phyloP scores from a whole-genome alignment of 2,797 vertebrate genomes.

The Chaunax sp. region DNA sequence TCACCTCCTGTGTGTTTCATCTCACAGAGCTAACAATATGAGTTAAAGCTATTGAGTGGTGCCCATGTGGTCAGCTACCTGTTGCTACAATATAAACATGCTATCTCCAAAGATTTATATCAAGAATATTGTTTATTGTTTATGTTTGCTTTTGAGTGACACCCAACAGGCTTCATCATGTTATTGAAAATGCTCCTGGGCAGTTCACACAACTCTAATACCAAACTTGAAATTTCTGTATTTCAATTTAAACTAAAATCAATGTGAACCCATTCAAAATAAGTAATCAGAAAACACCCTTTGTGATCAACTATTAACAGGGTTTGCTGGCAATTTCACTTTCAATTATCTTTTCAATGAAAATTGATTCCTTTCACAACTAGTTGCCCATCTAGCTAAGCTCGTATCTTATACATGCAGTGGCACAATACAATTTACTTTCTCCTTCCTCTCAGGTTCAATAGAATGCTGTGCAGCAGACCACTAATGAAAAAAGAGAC shows the following conservation, averaged over 20 bases:
- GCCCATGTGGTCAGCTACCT: constrained; percentile 22
- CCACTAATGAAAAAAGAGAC: constrained; percentile 45
- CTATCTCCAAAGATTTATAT: constrained; percentile 33
- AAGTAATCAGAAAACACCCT: constrained; percentile 24
- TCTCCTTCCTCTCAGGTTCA: constrained; percentile 22
- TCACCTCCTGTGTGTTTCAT: constrained; percentile 35
- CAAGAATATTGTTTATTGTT: constrained; percentile 18
- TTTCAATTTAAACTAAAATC: constrained; percentile 32
- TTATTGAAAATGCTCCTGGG: neutral
- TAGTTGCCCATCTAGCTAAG: constrained; percentile 46
- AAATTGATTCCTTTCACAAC: constrained; percentile 53
- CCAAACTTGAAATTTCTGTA: neutral
- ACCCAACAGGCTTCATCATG: neutral
- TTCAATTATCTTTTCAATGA: constrained; percentile 61
- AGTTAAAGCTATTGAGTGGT: constrained; percentile 46
- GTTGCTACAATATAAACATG: constrained; percentile 38
- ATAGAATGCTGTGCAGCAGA: constrained; percentile 27
- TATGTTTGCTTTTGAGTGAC: neutral
- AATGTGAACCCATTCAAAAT: constrained; percentile 33
- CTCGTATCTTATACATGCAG: constrained; percentile 64
- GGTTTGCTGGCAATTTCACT: constrained; percentile 56
- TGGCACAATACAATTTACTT: constrained; percentile 46
- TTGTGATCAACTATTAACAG: constrained; percentile 44
- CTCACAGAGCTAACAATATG: constrained; percentile 35
- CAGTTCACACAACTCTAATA: constrained; percentile 2